phyloP scores from a whole-genome alignment of 2,113 vertebrate species.

The Percopsis transmontana region DNA sequence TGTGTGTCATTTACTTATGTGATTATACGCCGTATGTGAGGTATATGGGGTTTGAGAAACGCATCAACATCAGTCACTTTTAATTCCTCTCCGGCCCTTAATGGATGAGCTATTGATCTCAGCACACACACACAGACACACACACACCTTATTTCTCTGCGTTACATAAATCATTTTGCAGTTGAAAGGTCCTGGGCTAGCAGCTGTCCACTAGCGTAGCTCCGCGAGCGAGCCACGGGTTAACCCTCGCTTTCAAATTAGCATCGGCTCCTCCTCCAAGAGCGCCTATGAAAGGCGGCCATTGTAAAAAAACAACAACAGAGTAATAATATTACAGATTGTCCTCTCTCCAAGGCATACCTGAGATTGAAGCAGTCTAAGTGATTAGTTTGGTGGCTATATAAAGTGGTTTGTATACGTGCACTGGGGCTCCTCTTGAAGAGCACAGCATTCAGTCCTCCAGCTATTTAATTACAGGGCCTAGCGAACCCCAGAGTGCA shows the following conservation, averaged over 20 bases:
- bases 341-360: constrained; percentile 26
- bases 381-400: constrained; percentile 62
- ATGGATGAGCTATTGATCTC: constrained; percentile 70
- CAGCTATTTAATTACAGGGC: constrained; percentile 69
- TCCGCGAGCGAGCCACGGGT: constrained; percentile 6
- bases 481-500: constrained; percentile 47
- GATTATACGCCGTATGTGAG: background rate
- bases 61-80: constrained; percentile 24
- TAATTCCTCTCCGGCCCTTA: constrained; percentile 62
- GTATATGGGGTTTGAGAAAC: background rate
- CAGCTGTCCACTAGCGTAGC: constrained; percentile 26
- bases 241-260: constrained; percentile 54
- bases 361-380: constrained; percentile 56
- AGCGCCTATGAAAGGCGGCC: constrained; percentile 51
- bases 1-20: background rate
- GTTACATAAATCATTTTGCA: constrained; percentile 61
- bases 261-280: constrained; percentile 22
- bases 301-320: constrained; percentile 51
- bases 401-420: constrained; percentile 51
- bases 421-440: constrained; percentile 37
- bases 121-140: constrained; percentile 16
- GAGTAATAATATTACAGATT: constrained; percentile 46
- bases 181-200: constrained; percentile 43
- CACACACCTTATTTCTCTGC: constrained; percentile 47
- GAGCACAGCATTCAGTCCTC: constrained; percentile 58